Percentiles rank a stretch among this genome's conserved stretches.
Evolutionary conservation across 1,140 invertebrate species (phyloP).

Genomic region (Ridgeia piscesae): DNA sequence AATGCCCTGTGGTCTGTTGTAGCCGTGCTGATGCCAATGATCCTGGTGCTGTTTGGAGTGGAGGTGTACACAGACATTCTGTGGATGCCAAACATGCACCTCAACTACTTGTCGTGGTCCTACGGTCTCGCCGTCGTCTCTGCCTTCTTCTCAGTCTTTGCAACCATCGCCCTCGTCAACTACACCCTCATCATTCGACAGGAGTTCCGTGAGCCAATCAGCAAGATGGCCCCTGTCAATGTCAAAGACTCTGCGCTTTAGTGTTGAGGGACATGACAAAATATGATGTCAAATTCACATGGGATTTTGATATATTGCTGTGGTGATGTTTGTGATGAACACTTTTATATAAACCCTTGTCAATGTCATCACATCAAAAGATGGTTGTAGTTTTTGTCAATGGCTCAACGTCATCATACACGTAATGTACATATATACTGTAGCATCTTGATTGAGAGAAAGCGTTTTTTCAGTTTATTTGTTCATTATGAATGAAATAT

Average conservation of each 20-base stretch:
- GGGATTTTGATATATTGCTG: neutral
- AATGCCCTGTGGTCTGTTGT: neutral
- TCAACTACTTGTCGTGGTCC: conserved; percentile 32
- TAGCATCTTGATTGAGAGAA: neutral
- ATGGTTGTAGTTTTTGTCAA: neutral
- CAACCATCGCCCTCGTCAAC: conserved; percentile 15
- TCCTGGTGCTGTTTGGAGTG: conserved; percentile 15
- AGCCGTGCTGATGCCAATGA: conserved; percentile 7
- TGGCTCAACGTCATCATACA: neutral
- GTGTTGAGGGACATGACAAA: neutral
- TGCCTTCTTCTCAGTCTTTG: conserved; percentile 25
- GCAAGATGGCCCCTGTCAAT: neutral
- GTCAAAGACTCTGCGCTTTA: neutral
- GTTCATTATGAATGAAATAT: neutral
- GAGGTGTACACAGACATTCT: conserved; percentile 19
- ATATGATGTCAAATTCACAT: neutral
- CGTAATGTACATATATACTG: neutral
- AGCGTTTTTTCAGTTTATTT: neutral
- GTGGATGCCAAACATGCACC: conserved; percentile 11
- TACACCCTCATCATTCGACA: conserved; percentile 7
- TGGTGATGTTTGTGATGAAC: neutral
- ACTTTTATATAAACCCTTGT: too few relatives aligned
- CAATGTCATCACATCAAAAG: neutral
- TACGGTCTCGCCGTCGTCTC: conserved; percentile 28
- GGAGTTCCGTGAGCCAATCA: conserved; percentile 16